Conservation (phyloP, 1,140 invertebrate genomes). For the Reticulitermes speratus region DNA sequence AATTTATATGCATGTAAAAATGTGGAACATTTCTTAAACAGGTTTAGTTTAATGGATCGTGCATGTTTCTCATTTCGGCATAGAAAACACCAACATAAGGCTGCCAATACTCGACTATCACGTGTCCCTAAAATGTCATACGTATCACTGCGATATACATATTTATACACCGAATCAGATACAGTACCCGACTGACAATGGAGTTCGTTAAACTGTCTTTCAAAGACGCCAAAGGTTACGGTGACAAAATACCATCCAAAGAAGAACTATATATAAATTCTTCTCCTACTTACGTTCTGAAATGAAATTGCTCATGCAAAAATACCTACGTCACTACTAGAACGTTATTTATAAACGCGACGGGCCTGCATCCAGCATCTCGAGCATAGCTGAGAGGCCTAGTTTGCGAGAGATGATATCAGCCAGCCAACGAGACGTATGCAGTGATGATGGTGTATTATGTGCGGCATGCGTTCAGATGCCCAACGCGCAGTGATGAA, state of each 20-base stretch:
- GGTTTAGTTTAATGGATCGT: too few relatives aligned
- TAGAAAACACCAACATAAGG: too few relatives aligned
- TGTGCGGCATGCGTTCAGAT: too few relatives aligned
- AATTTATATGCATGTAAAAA: too few relatives aligned
- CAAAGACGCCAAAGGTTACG: not conserved
- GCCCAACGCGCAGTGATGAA: too few relatives aligned
- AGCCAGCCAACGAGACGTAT: not conserved
- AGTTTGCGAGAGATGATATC: not conserved
- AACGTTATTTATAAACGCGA: slow-evolving; percentile 3
- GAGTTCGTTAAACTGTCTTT: not conserved
- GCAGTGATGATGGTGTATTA: not conserved
- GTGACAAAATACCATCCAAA: not conserved
- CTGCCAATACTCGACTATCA: too few relatives aligned
- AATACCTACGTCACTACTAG: not conserved
- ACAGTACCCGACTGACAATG: not conserved
- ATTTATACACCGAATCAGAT: not conserved
- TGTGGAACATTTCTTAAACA: too few relatives aligned
- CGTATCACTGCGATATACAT: too few relatives aligned
- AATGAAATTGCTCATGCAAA: slow-evolving; percentile 1
- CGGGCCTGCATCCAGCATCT: not conserved
- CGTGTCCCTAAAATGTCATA: too few relatives aligned
- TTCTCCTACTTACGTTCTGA: not conserved
- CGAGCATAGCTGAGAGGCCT: not conserved
- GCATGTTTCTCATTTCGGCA: too few relatives aligned
- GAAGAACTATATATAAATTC: not conserved